Percentiles rank a stretch among this genome's conserved stretches.
These are phyloP conservation scores for Cichladusa arquata DNA, from an alignment of 2,113 vertebrate genomes.

Conservation along the genomic window DNA sequence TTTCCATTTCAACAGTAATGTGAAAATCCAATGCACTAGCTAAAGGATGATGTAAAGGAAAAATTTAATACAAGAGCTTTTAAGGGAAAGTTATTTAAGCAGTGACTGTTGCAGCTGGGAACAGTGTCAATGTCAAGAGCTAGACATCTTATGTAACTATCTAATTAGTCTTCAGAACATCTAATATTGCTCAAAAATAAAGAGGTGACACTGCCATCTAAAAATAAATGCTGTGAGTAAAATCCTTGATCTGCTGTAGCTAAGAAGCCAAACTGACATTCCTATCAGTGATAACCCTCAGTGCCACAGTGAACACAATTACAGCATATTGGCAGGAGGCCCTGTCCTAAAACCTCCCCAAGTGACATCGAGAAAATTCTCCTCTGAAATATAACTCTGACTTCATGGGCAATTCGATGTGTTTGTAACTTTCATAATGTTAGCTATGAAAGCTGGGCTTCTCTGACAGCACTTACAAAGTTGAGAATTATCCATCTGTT, in stretches of 20 bases:
- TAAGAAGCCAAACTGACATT: background rate
- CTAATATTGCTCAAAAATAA: background rate
- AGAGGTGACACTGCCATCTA: background rate
- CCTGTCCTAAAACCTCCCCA: background rate
- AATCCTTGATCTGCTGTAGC: background rate
- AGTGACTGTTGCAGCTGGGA: background rate
- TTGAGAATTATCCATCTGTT: background rate
- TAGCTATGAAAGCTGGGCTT: background rate
- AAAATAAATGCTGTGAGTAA: background rate
- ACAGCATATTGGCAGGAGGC: background rate
- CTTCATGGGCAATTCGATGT: background rate
- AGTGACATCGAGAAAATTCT: background rate
- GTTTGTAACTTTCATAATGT: background rate
- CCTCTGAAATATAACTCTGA: background rate
- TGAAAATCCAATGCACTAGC: background rate
- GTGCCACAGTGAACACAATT: background rate
- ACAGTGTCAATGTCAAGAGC: conserved; percentile 4
- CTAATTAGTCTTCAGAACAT: background rate
- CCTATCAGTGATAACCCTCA: background rate
- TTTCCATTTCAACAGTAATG: background rate
- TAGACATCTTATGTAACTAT: background rate
- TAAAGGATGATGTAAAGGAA: background rate
- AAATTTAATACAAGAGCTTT: background rate
- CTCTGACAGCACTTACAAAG: background rate
- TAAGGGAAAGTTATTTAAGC: background rate